Percentiles rank a stretch among this genome's conserved stretches.
Evolutionary conservation across 1,140 invertebrate genomes (phyloP).

Genomic region (Drosophila kanapiae): DNA sequence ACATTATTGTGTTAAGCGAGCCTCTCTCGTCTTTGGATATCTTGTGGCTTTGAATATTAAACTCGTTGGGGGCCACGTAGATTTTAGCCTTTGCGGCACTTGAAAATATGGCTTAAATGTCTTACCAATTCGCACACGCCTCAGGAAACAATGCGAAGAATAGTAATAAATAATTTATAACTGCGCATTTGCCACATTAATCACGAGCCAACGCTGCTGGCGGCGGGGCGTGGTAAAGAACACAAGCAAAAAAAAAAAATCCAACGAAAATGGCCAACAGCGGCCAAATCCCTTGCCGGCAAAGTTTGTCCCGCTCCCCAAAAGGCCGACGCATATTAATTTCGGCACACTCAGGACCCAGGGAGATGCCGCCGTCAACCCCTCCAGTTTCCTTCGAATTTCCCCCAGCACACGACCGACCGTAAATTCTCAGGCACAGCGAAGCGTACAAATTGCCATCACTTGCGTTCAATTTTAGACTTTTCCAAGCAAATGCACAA

Average conservation of each 20-base stretch:
- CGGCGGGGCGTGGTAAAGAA: background rate
- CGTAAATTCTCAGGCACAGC: conserved; percentile 42
- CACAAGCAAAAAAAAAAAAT: conserved; percentile 14
- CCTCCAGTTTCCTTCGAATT: background rate
- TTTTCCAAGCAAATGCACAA: conserved; percentile 83
- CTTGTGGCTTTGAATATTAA: conserved; percentile 57
- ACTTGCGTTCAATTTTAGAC: conserved; percentile 84
- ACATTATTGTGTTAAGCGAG: conserved; percentile 22
- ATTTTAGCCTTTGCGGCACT: conserved; percentile 40
- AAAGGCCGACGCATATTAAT: conserved; percentile 77
- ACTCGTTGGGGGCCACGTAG: conserved; percentile 6
- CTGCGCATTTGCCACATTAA: conserved; percentile 82
- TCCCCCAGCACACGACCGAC: conserved; percentile 18
- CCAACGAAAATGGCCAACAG: conserved; percentile 40
- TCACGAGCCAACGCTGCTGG: conserved; percentile 69
- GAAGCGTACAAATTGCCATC: conserved; percentile 83
- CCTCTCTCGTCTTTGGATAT: background rate
- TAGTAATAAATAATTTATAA: conserved; percentile 84
- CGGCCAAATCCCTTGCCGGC: conserved; percentile 65
- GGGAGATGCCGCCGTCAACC: background rate
- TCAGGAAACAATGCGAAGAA: conserved; percentile 74
- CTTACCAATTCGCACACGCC: conserved; percentile 72
- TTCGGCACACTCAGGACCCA: conserved; percentile 61
- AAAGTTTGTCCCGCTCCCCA: conserved; percentile 52
- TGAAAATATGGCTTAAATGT: conserved; percentile 77